Base-by-base conservation (phyloP, 2,888 invertebrate species). In the Syrphus vitripennis region DNA sequence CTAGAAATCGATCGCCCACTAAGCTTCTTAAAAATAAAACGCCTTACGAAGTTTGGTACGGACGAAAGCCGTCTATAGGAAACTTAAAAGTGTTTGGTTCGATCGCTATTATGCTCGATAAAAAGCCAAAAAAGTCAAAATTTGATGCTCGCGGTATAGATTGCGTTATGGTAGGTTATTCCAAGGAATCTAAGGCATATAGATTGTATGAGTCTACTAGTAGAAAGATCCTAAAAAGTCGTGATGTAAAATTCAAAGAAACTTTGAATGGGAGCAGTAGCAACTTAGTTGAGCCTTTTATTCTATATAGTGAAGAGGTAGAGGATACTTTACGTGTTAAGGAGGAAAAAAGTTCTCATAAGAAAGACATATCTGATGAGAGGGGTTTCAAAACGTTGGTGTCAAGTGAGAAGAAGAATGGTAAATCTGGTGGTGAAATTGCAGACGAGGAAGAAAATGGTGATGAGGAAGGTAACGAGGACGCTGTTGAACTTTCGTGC, bases 191-290 rank as follows among this genome's bases (percentile, higher is more conserved):
- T 9, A 24, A 50, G 67, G 67, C 40, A n/a, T n/a, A 40, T 40
- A 67, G 50, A 9, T 21, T 31, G 4, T 67, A 48, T 50, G 67
- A 34, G 4, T n/a, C 67, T 16, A 21, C 12, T 6, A 10, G 34
- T 21, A 34, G 67, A 50, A 67, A 48, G 4, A 48, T 67, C 14
- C 34, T 67, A 7, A 50, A 50, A 67, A 67, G 67, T 12, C 34
- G 34, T 24, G 48, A 67, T 12, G 48, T 67, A 0, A 67, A 31
- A 29, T 65, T 48, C 48, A 50, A 21, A 50, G 50, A 50, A 14
- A 0, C 2, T 50, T 2, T 24, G 14, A 50, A 50, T 24, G 24
- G 4, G 4, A 12, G n/a, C n/a, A n/a, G 5, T 14, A 24, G 4
- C 5, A 24, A 12, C 4, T 14, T 12, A 0, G 24, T 50, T 50